Evolutionary conservation across 2,113 vertebrate genomes (phyloP), one percentile per base, ranked within the genome.

Genomic region (Rhinopithecus roxellana): DNA sequence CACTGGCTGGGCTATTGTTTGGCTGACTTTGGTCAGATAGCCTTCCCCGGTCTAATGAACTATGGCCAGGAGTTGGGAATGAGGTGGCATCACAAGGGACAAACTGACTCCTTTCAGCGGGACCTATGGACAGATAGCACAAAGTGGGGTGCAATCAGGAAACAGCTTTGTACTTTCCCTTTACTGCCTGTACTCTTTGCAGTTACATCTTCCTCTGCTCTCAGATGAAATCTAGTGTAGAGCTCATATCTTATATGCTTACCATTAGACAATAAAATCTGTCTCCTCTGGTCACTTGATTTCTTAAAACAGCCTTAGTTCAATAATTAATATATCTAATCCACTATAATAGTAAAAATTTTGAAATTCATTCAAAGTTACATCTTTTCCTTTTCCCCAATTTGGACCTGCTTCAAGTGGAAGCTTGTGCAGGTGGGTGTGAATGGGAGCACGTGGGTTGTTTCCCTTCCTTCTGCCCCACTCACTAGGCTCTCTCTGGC

Each of bases 211-310:
- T 90, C 13, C 64, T 96, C 40, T 48, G 45, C n/a, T 79, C n/a
- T 27, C 30, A 48, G 27, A 55, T 57, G 16, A 64, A 97, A 79
- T 82, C 67, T 48, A 88, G 8, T 17, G 77, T 67, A 94, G 85
- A 82, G 1, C 43, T 84, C 59, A 88, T 74, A 84, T 64, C 23
- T 92, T 77, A 59, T 22, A 45, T 61, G 20, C 48, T 96, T 23
- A 95, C 40, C 69, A 50, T 89, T 85, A 96, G 88, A 86, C 69
- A 85, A 94, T 40, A 95, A 94, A 97, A 75, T 82, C 72, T 95
- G 6, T 86, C 43, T 93, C 20, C 23, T 85, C 30, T 82, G 45
- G 32, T 79, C 17, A 79, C 61, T 70, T 91, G 38, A 89, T 59
- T 97, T 85, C 5, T 4, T 92, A 83, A 78, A 93, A 91, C 35